Percentiles rank a stretch among this genome's conserved stretches.
Evolutionary conservation across 92 coral and sea anemone species (phyloP).

Genomic region (Epizoanthus stellaris): DNA sequence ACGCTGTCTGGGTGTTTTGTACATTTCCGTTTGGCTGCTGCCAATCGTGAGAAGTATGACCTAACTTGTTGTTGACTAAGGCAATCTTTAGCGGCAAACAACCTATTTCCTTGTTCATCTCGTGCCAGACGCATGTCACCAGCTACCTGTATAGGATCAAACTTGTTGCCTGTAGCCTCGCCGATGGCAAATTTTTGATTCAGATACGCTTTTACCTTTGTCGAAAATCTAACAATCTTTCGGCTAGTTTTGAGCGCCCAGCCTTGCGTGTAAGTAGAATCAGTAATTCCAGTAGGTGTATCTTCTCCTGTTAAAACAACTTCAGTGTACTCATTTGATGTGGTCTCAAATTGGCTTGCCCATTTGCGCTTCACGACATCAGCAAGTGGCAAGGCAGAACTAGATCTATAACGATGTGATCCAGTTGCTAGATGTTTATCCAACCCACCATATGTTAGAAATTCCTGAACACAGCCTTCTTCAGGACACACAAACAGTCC

Average conservation of each 20-base stretch:
- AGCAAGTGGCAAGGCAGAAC: background rate
- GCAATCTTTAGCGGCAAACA: constrained; percentile 53
- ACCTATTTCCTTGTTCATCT: constrained; percentile 54
- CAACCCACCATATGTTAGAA: constrained; percentile 16
- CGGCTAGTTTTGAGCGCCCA: constrained; percentile 65
- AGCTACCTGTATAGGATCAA: constrained; percentile 65
- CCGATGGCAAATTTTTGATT: constrained; percentile 64
- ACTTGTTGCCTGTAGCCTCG: constrained; percentile 67
- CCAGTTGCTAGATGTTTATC: constrained; percentile 21
- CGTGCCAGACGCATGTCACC: constrained; percentile 67
- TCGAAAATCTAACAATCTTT: constrained; percentile 54
- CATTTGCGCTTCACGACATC: background rate
- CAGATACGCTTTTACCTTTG: constrained; percentile 47
- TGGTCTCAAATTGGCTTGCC: background rate
- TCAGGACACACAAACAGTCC: constrained; percentile 20
- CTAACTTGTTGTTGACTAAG: constrained; percentile 64
- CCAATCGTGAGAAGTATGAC: constrained; percentile 71
- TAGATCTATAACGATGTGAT: background rate
- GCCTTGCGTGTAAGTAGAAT: constrained; percentile 42
- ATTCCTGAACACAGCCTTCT: constrained; percentile 22
- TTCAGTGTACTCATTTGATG: background rate
- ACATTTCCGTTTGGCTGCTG: background rate
- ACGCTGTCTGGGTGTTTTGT: constrained; percentile 36
- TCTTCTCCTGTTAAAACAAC: constrained; percentile 5
- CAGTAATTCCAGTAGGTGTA: background rate